Evolutionary conservation across 2,113 vertebrate species (phyloP), one percentile per base, ranked within the genome.

Genomic region (Chionis minor): DNA sequence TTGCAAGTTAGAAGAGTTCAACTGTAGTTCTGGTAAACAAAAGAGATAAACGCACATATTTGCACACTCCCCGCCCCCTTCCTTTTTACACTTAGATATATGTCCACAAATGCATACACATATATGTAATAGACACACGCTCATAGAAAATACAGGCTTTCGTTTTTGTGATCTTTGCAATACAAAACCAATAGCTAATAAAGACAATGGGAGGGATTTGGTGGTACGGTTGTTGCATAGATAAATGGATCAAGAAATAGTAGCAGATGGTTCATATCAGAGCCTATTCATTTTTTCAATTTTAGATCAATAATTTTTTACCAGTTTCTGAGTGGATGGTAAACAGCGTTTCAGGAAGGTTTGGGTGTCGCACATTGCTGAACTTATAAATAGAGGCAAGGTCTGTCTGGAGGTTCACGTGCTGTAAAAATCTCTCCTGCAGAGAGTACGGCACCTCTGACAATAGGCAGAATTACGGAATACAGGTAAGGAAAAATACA

Each of bases 61-160:
- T 8, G 8, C 0, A 0, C 42, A 38, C 7, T 22, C 8, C 7
- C 13, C 2, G 6, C 33, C 5, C 5, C 12, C 4, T 5, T 6
- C 28, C 2, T 58, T 77, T 72, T 59, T n/a, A 32, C 55, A 26
- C 24, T 12, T 59, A 55, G 10, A 16, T 88, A 1, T 18, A 52
- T 33, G 52, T 45, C 24, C n/a, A 47, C 4, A 4, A 70, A 61
- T 49, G 18, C 49, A 40, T 30, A 12, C 8, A 4, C 30, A 27
- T 21, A 12, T 12, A 13, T 59, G 5, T 32, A 12, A 52, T 35
- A 44, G 12, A 44, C 2, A 42, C 19, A 10, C 14, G n/a, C 15
- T n/a, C 35, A 33, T 35, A 75, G 92, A 75, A 75, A 65, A 20
- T 35, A 55, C 0, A 1, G 0, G 6, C 30, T 71, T 91, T 52